These are phyloP conservation scores for Aphelinus certus DNA, from an alignment of 1,140 invertebrate genomes.

Conservation along the genomic window DNA sequence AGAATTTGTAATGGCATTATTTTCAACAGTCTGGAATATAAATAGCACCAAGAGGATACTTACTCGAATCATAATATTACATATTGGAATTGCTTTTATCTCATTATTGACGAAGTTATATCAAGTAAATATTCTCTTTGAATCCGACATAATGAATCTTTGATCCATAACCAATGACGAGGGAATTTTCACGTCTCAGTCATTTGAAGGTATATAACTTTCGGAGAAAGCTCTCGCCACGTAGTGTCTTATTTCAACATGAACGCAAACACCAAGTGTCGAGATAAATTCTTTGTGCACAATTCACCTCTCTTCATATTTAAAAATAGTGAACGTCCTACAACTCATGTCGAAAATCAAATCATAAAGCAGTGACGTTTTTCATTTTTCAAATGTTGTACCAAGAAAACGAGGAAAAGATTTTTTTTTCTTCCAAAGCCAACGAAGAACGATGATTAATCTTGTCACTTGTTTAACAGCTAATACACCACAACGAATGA, in stretches of 20 bases:
- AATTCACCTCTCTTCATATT: conserved; percentile 21
- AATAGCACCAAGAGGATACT: conserved; percentile 20
- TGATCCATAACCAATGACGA: background rate
- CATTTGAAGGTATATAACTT: conserved; percentile 22
- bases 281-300: conserved; percentile 29
- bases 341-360: too few species aligned
- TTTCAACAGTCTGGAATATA: background rate
- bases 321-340: conserved; percentile 8
- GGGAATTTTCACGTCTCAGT: conserved; percentile 7
- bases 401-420: too few species aligned
- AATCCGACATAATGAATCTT: background rate
- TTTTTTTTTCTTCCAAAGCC: too few species aligned
- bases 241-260: conserved; percentile 22
- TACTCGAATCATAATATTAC: conserved; percentile 15
- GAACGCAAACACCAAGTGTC: conserved; percentile 35
- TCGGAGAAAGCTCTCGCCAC: conserved; percentile 35
- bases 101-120: background rate
- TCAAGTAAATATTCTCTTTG: conserved; percentile 32
- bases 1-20: background rate
- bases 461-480: too few species aligned
- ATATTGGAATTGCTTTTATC: background rate
- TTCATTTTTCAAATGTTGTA: too few species aligned
- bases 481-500: too few species aligned
- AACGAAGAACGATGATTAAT: too few species aligned
- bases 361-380: too few species aligned